These are phyloP conservation scores for Scomber scombrus DNA, from an alignment of 2,113 vertebrate genomes.

Conservation along the genomic window DNA sequence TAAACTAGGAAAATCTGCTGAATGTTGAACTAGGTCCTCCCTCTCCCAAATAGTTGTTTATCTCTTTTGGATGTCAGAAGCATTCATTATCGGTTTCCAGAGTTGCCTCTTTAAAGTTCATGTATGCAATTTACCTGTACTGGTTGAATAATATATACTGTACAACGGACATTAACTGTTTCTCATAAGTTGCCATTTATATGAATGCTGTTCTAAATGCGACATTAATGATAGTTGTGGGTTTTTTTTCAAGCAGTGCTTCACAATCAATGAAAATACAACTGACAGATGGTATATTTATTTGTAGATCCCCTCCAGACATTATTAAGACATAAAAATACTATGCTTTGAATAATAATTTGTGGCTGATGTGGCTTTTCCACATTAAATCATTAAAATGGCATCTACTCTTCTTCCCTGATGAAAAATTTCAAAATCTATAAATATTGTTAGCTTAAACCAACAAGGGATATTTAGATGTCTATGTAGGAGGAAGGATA, in stretches of 20 bases:
- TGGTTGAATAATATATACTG: neutral
- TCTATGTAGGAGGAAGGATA: too few relatives aligned
- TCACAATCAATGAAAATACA: neutral
- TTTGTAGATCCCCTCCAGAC: too few relatives aligned
- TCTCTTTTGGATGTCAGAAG: neutral
- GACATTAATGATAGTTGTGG: neutral
- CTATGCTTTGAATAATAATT: too few relatives aligned
- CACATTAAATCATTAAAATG: too few relatives aligned
- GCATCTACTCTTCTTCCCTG: too few relatives aligned
- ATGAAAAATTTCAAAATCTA: too few relatives aligned
- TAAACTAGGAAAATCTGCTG: conserved; percentile 6
- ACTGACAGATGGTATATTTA: neutral
- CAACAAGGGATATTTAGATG: too few relatives aligned
- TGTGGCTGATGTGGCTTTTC: too few relatives aligned
- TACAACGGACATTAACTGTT: neutral
- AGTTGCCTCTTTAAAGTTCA: neutral
- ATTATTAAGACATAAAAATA: too few relatives aligned
- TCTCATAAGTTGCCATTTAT: neutral
- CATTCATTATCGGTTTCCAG: neutral
- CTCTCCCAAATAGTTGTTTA: conserved; percentile 8
- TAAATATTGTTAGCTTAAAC: too few relatives aligned
- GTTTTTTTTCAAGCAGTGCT: neutral
- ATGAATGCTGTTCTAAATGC: neutral
- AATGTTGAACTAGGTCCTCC: neutral
- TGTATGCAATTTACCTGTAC: neutral